Evolutionary conservation across 2,113 vertebrate genomes (phyloP), one percentile per base, ranked within the genome.

Genomic region (Athene cunicularia): DNA sequence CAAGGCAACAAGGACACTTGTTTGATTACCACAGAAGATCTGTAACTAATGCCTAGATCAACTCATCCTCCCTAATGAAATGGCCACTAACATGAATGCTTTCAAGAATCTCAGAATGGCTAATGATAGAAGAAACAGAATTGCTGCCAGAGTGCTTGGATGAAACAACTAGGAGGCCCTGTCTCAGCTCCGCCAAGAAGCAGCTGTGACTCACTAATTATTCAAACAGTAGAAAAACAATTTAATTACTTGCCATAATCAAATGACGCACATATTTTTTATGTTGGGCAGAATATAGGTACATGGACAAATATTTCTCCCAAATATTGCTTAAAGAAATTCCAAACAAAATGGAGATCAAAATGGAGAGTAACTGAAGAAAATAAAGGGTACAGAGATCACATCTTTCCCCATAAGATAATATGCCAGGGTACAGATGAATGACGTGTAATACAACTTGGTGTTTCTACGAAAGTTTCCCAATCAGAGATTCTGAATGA

Each of bases 51-150:
- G 27, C 21, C 56, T 52, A 45, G 49, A 53, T n/a, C 27, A 70
- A 24, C 18, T 45, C 30, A 45, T 7, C 22, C 32, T 67, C 45
- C 47, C 8, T 18, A 73, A 28, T 3, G 23, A 62, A 74, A 49
- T 9, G n/a, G 14, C 14, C 0, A 1, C 16, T 14, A 41, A 50
- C 37, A 21, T 24, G 18, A 73, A n/a, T 5, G 5, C 14, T 50
- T 62, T 68, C 9, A 67, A 72, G 58, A n/a, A 47, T n/a, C 47
- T 52, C 83, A 80, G 52, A 73, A 43, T 8, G 28, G 52, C 17
- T 50, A 60, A 71, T 0, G 32, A 45, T 3, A 86, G 84, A 80
- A 89, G 58, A 56, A 87, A 35, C 7, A 50, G 53, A 82, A 82
- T 60, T 80, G 39, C 80, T 80, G 72, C 10, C 47, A 80, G 26